phyloP scores from a whole-genome alignment of 2,113 vertebrate species.

The Pedetes capensis region DNA sequence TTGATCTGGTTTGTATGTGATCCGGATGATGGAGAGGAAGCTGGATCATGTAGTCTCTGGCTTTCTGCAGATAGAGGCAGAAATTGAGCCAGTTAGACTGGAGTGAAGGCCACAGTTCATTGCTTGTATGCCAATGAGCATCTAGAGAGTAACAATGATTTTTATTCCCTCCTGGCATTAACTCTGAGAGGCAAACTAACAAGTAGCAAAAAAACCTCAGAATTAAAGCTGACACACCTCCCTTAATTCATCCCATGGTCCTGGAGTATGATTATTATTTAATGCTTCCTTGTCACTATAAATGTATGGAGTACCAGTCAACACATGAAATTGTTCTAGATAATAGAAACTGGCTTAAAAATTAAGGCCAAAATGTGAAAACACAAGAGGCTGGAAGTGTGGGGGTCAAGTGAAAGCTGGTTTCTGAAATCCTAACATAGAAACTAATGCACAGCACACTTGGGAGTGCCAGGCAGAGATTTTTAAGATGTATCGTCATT shows the following conservation, averaged over 20 bases:
- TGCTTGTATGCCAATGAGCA: background rate
- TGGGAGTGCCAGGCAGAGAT: background rate
- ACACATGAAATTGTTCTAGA: constrained; percentile 2
- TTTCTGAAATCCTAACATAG: background rate
- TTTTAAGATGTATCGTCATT: background rate
- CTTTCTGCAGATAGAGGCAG: constrained; percentile 3
- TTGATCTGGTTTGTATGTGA: background rate
- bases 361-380: background rate
- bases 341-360: background rate
- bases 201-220: constrained; percentile 55
- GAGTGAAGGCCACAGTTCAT: background rate
- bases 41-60: background rate
- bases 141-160: background rate
- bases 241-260: constrained; percentile 11
- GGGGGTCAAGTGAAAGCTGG: background rate
- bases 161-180: constrained; percentile 31
- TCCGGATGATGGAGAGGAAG: background rate
- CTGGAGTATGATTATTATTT: constrained; percentile 37
- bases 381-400: background rate
- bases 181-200: constrained; percentile 46
- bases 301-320: background rate
- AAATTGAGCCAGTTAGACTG: constrained; percentile 20
- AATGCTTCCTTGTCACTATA: constrained; percentile 37
- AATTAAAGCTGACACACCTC: constrained; percentile 31
- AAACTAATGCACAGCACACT: background rate